Conservation (phyloP, 1,140 invertebrate genomes). For the Drosophila sproati region DNA sequence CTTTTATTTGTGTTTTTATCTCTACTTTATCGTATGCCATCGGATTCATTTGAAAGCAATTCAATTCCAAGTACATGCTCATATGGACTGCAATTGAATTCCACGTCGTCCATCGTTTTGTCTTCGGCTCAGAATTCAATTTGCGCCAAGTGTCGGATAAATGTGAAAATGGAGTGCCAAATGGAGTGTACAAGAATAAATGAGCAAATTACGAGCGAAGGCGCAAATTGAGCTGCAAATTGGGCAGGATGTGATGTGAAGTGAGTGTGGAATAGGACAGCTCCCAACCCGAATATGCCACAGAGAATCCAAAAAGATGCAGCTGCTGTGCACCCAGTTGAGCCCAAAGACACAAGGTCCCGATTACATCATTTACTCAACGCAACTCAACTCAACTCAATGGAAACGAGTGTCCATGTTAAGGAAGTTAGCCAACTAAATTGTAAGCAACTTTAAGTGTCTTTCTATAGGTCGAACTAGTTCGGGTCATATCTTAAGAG, state of each 20-base stretch:
- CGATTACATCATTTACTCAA: conserved; percentile 3
- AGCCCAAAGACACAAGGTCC: conserved; percentile 2
- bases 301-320: background rate
- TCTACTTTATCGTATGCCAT: conserved; percentile 3
- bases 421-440: background rate
- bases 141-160: conserved; percentile 31
- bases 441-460: background rate
- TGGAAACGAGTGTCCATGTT: conserved; percentile 4
- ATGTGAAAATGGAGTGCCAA: conserved; percentile 44
- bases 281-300: background rate
- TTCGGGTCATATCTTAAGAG: too few species aligned
- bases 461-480: too few species aligned
- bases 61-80: conserved; percentile 36
- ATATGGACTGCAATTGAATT: conserved; percentile 55
- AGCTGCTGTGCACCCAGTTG: conserved; percentile 21
- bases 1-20: background rate
- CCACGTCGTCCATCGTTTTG: background rate
- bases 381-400: background rate
- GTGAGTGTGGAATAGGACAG: background rate
- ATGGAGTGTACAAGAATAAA: conserved; percentile 36
- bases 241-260: conserved; percentile 27
- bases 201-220: conserved; percentile 38
- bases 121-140: conserved; percentile 34
- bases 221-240: conserved; percentile 37
- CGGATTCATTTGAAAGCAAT: conserved; percentile 9